Base-by-base conservation (phyloP, 2,888 invertebrate genomes). In the Rhynchonema sp. region DNA sequence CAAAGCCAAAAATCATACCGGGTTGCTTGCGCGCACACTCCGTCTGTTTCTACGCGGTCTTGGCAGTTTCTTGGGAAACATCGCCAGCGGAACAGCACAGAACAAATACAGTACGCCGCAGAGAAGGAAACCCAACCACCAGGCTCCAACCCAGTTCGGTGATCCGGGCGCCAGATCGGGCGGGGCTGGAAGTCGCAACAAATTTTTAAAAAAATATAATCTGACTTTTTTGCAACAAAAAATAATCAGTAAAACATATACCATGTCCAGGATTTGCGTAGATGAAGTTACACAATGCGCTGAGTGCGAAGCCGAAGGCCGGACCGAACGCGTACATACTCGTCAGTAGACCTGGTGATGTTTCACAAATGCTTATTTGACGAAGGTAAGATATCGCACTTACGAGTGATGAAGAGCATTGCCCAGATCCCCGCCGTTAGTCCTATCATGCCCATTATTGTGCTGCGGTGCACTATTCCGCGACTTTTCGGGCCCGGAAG, bases 61-160 rank as follows among this genome's bases (percentile, higher is more conserved):
- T 6, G 78, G 79, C 59, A 81, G 71, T 62, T 79, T 74, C 55
- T 78, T 76, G 0, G 84, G 84, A 66, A 83, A 84, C 67, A 82
- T 75, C 1, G 81, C 81, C 62, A 84, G 79, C 1, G 83, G 73
- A 22, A 82, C 68, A 0, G 82, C 78, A 62, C 82, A 80, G 26
- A 82, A 64, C 25, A 80, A 73, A 79, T 83, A 81, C 0, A 80
- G 70, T 0, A 71, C 65, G 20, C 79, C 79, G 27, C 81, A 73
- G n/a, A 77, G 67, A 1, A 78, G 64, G 70, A 78, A 79, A 1
- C 77, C 84, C n/a, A 84, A 74, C 84, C 84, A 84, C 84, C 84
- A 84, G 17, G 84, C 84, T 26, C 84, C 84, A 54, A 85, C 72
- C 84, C 84, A 84, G 64, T 83, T 75, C 1, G 83, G 82, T 75